Percentiles rank a stretch among this genome's conserved stretches.
Conservation (phyloP, 2,113 vertebrate genomes). For the Amphilophus citrinellus region DNA sequence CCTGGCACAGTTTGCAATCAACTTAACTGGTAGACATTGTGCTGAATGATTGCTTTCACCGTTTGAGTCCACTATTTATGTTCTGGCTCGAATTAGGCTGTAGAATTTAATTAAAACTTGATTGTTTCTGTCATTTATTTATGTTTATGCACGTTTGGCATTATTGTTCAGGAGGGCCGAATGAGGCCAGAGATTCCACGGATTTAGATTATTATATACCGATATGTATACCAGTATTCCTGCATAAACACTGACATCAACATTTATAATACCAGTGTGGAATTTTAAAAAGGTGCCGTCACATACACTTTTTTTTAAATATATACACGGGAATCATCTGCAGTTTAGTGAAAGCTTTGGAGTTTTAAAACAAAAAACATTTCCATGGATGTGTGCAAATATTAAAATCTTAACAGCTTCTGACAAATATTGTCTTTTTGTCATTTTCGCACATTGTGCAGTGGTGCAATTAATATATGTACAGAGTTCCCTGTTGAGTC, state of each 20-base stretch:
- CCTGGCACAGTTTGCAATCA: conserved; percentile 17
- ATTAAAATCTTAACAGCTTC: conserved; percentile 14
- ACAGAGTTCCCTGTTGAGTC: conserved; percentile 41
- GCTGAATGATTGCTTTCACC: neutral
- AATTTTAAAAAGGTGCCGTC: neutral
- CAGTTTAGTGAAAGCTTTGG: neutral
- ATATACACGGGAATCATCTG: neutral
- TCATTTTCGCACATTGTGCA: conserved; percentile 45
- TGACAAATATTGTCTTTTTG: conserved; percentile 51
- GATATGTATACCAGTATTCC: neutral
- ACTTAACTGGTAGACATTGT: conserved; percentile 1
- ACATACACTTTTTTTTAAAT: neutral
- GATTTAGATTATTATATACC: neutral
- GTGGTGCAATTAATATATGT: conserved; percentile 51
- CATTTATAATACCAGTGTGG: neutral
- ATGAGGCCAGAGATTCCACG: neutral
- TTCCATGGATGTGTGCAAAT: conserved; percentile 27
- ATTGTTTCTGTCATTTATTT: neutral
- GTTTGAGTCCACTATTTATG: conserved; percentile 1
- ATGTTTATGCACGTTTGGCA: neutral
- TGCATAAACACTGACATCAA: neutral
- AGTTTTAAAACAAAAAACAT: neutral
- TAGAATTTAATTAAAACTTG: neutral
- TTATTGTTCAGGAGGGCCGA: neutral
- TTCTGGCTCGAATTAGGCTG: neutral